phyloP scores from a whole-genome alignment of 2,113 vertebrate species.

The Pelobates fuscus region DNA sequence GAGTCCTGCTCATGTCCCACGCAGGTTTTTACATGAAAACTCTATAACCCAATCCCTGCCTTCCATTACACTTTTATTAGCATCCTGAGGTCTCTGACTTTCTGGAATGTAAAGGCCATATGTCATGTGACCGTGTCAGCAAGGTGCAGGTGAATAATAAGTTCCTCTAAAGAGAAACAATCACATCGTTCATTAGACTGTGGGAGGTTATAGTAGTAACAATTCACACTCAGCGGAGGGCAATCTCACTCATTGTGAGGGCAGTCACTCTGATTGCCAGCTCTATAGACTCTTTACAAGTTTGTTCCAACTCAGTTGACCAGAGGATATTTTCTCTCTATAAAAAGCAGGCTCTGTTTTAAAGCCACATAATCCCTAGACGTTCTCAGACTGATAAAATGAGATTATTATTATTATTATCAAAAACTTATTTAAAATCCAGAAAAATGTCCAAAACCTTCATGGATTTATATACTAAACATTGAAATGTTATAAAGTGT shows the following conservation, averaged over 20 bases:
- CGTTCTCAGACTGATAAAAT: too few relatives aligned
- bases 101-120: not conserved
- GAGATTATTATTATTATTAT: too few relatives aligned
- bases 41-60: not conserved
- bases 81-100: not conserved
- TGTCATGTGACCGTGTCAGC: not conserved
- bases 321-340: not conserved
- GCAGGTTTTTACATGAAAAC: too few relatives aligned
- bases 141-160: not conserved
- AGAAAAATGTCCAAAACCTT: too few relatives aligned
- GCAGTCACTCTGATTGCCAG: not conserved
- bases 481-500: too few relatives aligned
- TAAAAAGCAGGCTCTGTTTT: not conserved
- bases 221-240: not conserved
- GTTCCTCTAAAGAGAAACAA: not conserved
- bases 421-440: too few relatives aligned
- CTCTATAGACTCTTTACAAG: not conserved
- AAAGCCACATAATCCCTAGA: not conserved
- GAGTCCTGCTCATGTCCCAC: too few relatives aligned
- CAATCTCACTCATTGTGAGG: not conserved
- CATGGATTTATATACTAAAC: too few relatives aligned
- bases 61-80: not conserved
- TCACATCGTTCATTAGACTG: not conserved
- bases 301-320: not conserved
- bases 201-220: slow-evolving; percentile 1